Evolutionary conservation across 2,113 vertebrate genomes (phyloP).

Genomic region (Forbesichthys agassizii): DNA sequence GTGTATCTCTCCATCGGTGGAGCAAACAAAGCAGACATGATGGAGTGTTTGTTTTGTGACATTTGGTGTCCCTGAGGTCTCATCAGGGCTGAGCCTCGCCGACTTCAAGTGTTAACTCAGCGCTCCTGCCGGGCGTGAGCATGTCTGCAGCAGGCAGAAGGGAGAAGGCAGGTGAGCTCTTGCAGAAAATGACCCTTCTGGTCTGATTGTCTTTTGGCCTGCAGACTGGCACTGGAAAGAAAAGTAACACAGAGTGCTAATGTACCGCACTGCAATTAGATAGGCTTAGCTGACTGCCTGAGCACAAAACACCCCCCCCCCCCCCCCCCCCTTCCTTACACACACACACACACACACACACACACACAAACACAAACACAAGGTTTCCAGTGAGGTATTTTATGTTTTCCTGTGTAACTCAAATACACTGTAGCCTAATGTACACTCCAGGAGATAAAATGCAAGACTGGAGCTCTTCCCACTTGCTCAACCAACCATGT

Average conservation of each 20-base stretch:
- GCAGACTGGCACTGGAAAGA: constrained; percentile 76
- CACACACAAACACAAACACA: constrained; percentile 3
- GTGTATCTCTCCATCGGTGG: constrained; percentile 76
- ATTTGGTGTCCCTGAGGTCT: constrained; percentile 76
- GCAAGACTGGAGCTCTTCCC: constrained; percentile 30
- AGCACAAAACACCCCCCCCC: constrained; percentile 49
- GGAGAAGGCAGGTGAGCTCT: constrained; percentile 86
- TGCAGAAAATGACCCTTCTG: constrained; percentile 91
- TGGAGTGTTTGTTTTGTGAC: constrained; percentile 88
- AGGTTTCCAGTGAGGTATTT: constrained; percentile 35
- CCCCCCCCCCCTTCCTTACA: background rate
- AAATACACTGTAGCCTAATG: constrained; percentile 17
- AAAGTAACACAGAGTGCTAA: constrained; percentile 74
- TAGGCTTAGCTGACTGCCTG: constrained; percentile 71
- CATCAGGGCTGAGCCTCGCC: constrained; percentile 81
- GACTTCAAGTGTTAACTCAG: constrained; percentile 88
- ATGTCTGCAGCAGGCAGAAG: constrained; percentile 76
- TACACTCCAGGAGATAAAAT: constrained; percentile 33
- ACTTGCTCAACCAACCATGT: constrained; percentile 18
- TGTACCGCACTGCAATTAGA: constrained; percentile 77
- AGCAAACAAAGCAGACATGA: constrained; percentile 88
- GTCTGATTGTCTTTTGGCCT: constrained; percentile 83
- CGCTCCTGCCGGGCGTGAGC: constrained; percentile 85
- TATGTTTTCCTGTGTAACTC: background rate
- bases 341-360: constrained; percentile 21